These are phyloP conservation scores for Riparia riparia DNA, from an alignment of 2,113 vertebrate species.

Conservation along the genomic window DNA sequence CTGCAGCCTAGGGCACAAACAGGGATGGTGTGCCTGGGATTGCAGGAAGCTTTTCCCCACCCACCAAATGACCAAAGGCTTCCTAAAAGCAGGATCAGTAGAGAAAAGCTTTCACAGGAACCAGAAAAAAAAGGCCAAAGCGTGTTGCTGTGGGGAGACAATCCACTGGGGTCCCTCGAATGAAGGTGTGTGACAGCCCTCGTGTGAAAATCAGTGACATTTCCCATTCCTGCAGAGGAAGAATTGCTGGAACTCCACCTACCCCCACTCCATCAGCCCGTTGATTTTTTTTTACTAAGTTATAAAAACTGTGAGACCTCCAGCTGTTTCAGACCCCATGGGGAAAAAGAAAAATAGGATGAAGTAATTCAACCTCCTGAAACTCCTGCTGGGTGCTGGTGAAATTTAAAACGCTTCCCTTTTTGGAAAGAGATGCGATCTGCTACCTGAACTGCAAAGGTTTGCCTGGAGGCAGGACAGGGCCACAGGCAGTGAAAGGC, in stretches of 20 bases:
- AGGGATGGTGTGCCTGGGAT: background rate
- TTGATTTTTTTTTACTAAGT: background rate
- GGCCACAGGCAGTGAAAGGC: fast-evolving
- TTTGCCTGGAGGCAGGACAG: background rate
- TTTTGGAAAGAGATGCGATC: background rate
- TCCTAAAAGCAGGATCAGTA: background rate
- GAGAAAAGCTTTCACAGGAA: background rate
- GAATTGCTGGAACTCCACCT: background rate
- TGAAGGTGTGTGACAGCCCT: background rate
- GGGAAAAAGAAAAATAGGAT: background rate
- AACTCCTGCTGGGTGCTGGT: background rate
- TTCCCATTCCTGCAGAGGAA: background rate
- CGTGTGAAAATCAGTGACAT: background rate
- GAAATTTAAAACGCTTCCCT: background rate
- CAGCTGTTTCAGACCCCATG: background rate
- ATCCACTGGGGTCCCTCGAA: background rate
- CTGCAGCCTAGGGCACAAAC: background rate
- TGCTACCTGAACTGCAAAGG: background rate
- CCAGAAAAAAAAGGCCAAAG: background rate
- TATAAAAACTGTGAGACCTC: background rate
- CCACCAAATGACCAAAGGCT: background rate
- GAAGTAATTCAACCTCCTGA: background rate
- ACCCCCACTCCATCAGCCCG: background rate
- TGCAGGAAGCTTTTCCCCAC: fast-evolving
- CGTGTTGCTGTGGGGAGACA: background rate